These are phyloP conservation scores for Eutolmus rufibarbis DNA, from an alignment of 2,888 invertebrate species.

Conservation along the genomic window DNA sequence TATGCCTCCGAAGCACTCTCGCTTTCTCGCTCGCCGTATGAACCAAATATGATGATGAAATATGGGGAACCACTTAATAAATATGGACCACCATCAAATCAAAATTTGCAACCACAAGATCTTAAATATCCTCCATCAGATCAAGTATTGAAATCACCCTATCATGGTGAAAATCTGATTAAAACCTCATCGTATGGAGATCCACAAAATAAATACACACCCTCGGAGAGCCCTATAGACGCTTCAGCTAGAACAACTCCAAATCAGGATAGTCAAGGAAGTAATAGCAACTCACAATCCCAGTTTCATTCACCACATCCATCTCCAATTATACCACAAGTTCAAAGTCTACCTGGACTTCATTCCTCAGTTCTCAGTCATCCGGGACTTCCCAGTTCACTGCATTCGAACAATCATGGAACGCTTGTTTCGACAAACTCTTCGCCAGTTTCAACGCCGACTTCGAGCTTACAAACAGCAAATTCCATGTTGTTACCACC, in stretches of 20 bases:
- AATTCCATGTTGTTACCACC: slow-evolving; percentile 64
- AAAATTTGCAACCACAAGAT: slow-evolving; percentile 57
- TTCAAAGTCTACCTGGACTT: slow-evolving; percentile 56
- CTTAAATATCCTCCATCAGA: slow-evolving; percentile 59
- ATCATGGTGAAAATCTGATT: slow-evolving; percentile 61
- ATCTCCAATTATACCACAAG: slow-evolving; percentile 60
- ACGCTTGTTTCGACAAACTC: slow-evolving; percentile 53
- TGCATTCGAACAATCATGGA: slow-evolving; percentile 57
- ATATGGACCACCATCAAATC: slow-evolving; percentile 53
- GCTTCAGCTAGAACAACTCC: slow-evolving; percentile 62
- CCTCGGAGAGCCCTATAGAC: slow-evolving; percentile 61
- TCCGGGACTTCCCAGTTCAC: slow-evolving; percentile 53
- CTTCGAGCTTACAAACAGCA: slow-evolving; percentile 53
- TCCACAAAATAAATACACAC: slow-evolving; percentile 55
- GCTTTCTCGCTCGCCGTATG: slow-evolving; percentile 59
- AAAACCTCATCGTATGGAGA: slow-evolving; percentile 58
- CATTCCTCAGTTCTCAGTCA: slow-evolving; percentile 61
- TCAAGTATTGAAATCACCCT: slow-evolving; percentile 54
- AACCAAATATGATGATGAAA: slow-evolving; percentile 61
- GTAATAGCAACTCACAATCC: slow-evolving; percentile 58
- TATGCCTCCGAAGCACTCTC: slow-evolving; percentile 53
- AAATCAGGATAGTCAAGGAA: slow-evolving; percentile 63
- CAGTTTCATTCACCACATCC: slow-evolving; percentile 60
- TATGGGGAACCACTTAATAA: slow-evolving; percentile 61
- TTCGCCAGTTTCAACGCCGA: slow-evolving; percentile 51